Evolutionary conservation across 2,888 invertebrate species (phyloP).

Genomic region (Tethea ocularis): DNA sequence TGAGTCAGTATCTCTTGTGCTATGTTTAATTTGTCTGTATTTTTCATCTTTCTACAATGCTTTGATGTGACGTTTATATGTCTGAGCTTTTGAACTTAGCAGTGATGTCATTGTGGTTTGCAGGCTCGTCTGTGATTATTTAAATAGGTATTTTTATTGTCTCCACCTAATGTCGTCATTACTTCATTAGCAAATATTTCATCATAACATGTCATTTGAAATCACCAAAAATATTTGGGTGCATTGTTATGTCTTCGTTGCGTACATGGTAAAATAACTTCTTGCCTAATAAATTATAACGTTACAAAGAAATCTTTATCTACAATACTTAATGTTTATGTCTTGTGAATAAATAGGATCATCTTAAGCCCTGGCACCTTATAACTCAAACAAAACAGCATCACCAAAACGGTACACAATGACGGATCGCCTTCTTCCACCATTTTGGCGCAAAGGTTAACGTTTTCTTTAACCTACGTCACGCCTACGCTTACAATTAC

Average conservation of each 20-base stretch:
- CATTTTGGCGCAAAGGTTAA: slow-evolving; percentile 51
- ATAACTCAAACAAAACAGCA: slow-evolving; percentile 19
- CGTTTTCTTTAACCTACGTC: slow-evolving; percentile 59
- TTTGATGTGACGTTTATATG: slow-evolving; percentile 50
- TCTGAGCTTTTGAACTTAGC: slow-evolving; percentile 41
- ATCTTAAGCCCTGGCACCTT: slow-evolving; percentile 4
- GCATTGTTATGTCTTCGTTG: not conserved
- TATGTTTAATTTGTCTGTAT: slow-evolving; percentile 40
- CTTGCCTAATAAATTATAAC: not conserved
- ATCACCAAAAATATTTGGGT: not conserved
- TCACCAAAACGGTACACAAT: slow-evolving; percentile 24
- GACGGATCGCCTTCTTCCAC: slow-evolving; percentile 38
- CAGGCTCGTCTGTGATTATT: slow-evolving; percentile 27
- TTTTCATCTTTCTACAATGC: slow-evolving; percentile 62
- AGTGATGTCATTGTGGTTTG: slow-evolving; percentile 65
- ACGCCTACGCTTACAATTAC: slow-evolving; percentile 56
- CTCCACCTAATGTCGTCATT: slow-evolving; percentile 29
- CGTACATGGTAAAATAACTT: not conserved
- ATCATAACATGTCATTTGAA: slow-evolving; percentile 11
- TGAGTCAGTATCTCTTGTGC: slow-evolving; percentile 41
- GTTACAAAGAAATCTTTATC: slow-evolving; percentile 1
- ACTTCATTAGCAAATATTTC: slow-evolving; percentile 21
- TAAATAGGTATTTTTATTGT: slow-evolving; percentile 22
- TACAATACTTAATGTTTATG: not conserved
- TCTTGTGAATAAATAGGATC: not conserved